Percentiles rank a stretch among this genome's conserved stretches.
These are phyloP conservation scores for Sceloporus tristichus DNA, from an alignment of 2,113 vertebrate species.

Conservation along the genomic window DNA sequence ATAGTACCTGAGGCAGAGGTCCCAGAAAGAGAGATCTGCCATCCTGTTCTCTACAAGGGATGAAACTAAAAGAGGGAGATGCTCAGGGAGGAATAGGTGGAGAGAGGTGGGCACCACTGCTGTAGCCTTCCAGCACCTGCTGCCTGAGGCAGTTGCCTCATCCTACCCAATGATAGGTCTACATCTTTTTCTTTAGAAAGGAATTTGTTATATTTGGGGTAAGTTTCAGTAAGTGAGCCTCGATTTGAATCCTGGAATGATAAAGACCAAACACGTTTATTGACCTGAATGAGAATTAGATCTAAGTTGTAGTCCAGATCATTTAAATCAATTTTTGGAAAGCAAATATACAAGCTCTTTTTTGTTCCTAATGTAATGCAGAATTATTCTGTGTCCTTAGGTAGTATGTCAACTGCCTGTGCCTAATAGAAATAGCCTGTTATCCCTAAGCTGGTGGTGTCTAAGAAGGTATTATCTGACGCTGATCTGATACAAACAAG, in stretches of 20 bases:
- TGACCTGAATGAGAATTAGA: not conserved
- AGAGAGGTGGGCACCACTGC: too few relatives aligned
- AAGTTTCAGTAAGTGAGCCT: not conserved
- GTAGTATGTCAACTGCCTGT: not conserved
- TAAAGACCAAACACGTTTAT: not conserved
- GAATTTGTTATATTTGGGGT: not conserved
- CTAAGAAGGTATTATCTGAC: conserved; percentile 15
- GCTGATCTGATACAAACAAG: conserved; percentile 1
- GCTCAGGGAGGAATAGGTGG: too few relatives aligned
- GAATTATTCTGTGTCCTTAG: not conserved
- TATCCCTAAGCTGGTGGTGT: not conserved
- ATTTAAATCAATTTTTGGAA: not conserved
- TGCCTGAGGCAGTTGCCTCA: too few relatives aligned
- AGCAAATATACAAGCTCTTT: not conserved
- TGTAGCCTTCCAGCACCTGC: too few relatives aligned
- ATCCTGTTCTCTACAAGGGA: too few relatives aligned
- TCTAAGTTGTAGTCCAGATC: not conserved
- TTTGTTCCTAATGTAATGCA: not conserved
- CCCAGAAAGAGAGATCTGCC: too few relatives aligned
- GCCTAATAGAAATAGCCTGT: not conserved
- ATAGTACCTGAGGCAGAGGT: too few relatives aligned
- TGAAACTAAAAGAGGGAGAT: too few relatives aligned
- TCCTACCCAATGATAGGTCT: not conserved
- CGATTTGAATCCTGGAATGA: not conserved
- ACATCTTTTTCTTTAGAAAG: not conserved